These are phyloP conservation scores for Argyresthia goedartella DNA, from an alignment of 2,888 invertebrate genomes.

Conservation along the genomic window DNA sequence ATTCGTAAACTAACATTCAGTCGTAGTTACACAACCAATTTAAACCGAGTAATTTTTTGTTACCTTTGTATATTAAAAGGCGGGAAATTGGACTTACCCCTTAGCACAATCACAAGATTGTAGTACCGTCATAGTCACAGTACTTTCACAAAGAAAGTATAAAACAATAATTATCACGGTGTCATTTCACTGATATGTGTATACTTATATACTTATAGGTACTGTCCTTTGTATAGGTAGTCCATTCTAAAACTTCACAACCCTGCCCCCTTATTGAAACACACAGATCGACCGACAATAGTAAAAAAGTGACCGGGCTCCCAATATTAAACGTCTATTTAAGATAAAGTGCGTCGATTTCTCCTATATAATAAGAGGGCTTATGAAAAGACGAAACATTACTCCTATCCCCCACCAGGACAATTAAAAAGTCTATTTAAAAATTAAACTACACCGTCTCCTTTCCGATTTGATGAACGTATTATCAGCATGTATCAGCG, in stretches of 20 bases:
- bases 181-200: no score
- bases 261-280: no score
- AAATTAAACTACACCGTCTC: slow-evolving; percentile 30
- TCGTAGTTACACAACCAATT: no score
- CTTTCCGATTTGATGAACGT: slow-evolving; percentile 50
- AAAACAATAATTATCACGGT: not conserved
- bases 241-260: no score
- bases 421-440: slow-evolving; percentile 21
- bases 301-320: no score
- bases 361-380: not conserved
- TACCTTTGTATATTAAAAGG: not conserved
- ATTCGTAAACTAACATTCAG: not conserved
- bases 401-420: not conserved
- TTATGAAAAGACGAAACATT: not conserved
- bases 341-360: no score
- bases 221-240: no score
- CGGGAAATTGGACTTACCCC: not conserved
- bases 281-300: no score
- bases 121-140: no score
- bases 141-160: not conserved
- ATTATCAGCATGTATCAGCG: slow-evolving; percentile 48
- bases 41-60: not conserved
- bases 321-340: no score
- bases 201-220: no score
- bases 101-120: not conserved